phyloP scores from a whole-genome alignment of 2,888 invertebrate genomes.

The Clepsis dumicolana region DNA sequence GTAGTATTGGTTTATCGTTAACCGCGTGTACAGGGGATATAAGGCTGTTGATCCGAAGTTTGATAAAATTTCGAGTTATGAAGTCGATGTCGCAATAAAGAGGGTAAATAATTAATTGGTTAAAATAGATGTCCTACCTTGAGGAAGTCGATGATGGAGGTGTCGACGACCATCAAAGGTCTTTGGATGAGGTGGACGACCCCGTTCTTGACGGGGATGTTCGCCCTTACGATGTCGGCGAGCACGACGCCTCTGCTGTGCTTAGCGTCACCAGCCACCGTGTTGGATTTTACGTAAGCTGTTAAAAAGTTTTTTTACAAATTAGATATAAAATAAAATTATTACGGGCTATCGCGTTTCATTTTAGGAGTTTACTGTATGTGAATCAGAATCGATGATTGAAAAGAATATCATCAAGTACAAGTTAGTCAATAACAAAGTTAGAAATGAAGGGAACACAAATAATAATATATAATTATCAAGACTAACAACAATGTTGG shows the following conservation, averaged over 20 bases:
- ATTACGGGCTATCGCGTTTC: too few species aligned
- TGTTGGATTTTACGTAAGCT: conserved; percentile 96
- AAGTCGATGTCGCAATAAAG: conserved; percentile 32
- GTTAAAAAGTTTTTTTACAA: conserved; percentile 43
- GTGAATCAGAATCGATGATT: not conserved
- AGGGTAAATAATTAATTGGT: conserved; percentile 11
- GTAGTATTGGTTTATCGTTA: conserved; percentile 17
- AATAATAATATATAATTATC: too few species aligned
- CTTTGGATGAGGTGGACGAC: conserved; percentile 97
- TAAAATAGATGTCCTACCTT: conserved; percentile 85
- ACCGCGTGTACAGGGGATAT: conserved; percentile 31
- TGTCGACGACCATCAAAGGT: conserved; percentile 96
- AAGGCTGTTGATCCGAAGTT: conserved; percentile 2
- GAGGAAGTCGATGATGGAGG: conserved; percentile 93
- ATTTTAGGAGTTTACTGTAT: too few species aligned
- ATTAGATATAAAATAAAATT: not conserved
- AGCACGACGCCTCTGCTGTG: conserved; percentile 94
- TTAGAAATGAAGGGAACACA: too few species aligned
- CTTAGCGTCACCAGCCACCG: conserved; percentile 90
- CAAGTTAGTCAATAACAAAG: too few species aligned
- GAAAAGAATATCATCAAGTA: not conserved
- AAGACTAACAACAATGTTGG: too few species aligned
- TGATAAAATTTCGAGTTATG: conserved; percentile 1
- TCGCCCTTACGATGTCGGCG: conserved; percentile 94
- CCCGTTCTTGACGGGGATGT: conserved; percentile 96